phyloP scores from a whole-genome alignment of 2,113 vertebrate species.

The Oryzias melastigma region DNA sequence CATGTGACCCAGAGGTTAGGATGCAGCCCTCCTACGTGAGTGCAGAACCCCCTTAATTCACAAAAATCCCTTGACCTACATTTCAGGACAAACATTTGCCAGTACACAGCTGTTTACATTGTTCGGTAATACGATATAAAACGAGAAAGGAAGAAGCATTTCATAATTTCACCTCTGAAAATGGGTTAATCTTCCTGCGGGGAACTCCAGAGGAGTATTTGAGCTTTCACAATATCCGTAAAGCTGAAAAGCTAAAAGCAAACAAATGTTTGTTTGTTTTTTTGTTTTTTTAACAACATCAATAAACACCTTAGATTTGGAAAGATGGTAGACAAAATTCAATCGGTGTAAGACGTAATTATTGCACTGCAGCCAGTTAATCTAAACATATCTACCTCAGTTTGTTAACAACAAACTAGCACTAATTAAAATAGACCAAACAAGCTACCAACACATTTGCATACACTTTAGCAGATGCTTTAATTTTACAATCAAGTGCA shows the following conservation, averaged over 20 bases:
- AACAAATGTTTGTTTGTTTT: background rate
- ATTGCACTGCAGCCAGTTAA: too few species aligned
- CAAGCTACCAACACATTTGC: background rate
- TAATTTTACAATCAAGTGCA: background rate
- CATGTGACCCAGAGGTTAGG: conserved; percentile 26
- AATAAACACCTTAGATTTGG: background rate
- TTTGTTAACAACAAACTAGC: background rate
- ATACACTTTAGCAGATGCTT: background rate
- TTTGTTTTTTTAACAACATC: conserved; percentile 29
- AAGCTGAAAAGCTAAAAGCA: conserved; percentile 43
- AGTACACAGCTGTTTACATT: conserved; percentile 48
- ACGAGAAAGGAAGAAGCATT: conserved; percentile 39
- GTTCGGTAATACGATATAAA: conserved; percentile 32
- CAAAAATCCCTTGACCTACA: conserved; percentile 61
- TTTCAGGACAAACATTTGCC: conserved; percentile 22
- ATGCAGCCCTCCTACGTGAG: background rate
- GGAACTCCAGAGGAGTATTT: conserved; percentile 58
- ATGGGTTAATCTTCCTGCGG: conserved; percentile 66
- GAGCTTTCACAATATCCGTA: conserved; percentile 59
- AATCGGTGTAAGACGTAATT: too few species aligned
- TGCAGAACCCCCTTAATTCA: conserved; percentile 21
- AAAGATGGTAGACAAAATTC: too few species aligned
- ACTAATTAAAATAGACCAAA: background rate
- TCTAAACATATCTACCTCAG: too few species aligned
- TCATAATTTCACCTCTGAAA: conserved; percentile 36